phyloP scores from a whole-genome alignment of 2,113 vertebrate genomes.

The Leptosomus discolor region DNA sequence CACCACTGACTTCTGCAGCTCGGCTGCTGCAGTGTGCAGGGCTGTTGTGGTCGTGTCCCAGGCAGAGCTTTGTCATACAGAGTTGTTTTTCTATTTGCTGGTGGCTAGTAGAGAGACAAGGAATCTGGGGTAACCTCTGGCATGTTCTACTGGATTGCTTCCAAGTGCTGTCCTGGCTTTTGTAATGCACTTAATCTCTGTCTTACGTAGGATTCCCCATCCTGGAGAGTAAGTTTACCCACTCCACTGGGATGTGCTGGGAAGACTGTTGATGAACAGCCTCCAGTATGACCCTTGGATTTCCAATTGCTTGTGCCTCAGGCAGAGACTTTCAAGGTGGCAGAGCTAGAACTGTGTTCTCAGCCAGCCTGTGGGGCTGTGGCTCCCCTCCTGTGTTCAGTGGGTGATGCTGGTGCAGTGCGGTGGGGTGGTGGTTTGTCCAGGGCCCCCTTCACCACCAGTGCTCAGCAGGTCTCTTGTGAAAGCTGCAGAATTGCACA shows the following conservation, averaged over 20 bases:
- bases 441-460: not conserved
- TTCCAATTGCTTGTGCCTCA: not conserved
- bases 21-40: not conserved
- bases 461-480: not conserved
- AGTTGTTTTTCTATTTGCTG: not conserved
- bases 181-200: not conserved
- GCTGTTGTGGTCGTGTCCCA: not conserved
- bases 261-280: not conserved
- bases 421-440: not conserved
- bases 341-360: not conserved
- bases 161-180: not conserved
- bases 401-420: not conserved
- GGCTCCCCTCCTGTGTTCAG: not conserved
- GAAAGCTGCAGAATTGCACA: rapidly evolving
- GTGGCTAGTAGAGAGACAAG: not conserved
- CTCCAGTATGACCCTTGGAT: not conserved
- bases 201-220: not conserved
- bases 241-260: not conserved
- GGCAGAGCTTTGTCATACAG: not conserved
- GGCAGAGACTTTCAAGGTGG: not conserved
- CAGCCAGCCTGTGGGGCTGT: not conserved
- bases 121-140: rapidly evolving
- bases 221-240: not conserved
- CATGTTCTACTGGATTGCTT: not conserved
- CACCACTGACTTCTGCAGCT: not conserved